Evolutionary conservation across 2,888 invertebrate genomes (phyloP), one percentile per base, ranked within the genome.

Genomic region (Pseudanteris insignis): DNA sequence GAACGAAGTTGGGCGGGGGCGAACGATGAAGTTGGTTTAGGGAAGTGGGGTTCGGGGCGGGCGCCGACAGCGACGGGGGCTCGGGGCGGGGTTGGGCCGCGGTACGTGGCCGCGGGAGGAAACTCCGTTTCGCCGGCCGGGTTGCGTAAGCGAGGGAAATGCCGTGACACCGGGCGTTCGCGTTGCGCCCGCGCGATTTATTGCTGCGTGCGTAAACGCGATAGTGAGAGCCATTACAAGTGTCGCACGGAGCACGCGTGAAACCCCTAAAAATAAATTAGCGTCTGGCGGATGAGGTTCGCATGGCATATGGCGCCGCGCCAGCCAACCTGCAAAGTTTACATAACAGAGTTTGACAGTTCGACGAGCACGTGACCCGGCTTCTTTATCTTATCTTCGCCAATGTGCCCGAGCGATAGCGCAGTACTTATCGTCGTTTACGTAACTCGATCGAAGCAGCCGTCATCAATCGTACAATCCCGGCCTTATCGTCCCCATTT

Each of bases 291-390:
- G 38, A 58, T 50, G 53, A 43, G 50, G 40, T 46, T 48, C 50
- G 50, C 55, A 43, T 47, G 59, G 67, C 65, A 63, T 57, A 71
- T 74, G 77, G 73, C 76, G 61, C 55, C 46, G 62, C 43, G 74
- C 75, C 77, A 75, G 66, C 53, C 67, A 69, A 73, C 65, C 67
- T 68, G 69, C 70, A 66, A 73, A 75, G 76, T 78, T 78, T 78
- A 77, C 77, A 78, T 78, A 77, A 78, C 75, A 76, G 70, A 73
- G 72, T 77, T 77, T 78, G 78, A 78, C 78, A 77, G 74, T 67
- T 65, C 63, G 67, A 50, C 55, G 70, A 72, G 67, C 77, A 76
- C 77, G 76, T 78, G 78, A 75, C 60, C 54, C 63, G 63, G 54
- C 44, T 58, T 62, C 64, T 66, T 67, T 73, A 72, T 73, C 74